phyloP scores from a whole-genome alignment of 2,113 vertebrate genomes.

The Empidonax alnorum region DNA sequence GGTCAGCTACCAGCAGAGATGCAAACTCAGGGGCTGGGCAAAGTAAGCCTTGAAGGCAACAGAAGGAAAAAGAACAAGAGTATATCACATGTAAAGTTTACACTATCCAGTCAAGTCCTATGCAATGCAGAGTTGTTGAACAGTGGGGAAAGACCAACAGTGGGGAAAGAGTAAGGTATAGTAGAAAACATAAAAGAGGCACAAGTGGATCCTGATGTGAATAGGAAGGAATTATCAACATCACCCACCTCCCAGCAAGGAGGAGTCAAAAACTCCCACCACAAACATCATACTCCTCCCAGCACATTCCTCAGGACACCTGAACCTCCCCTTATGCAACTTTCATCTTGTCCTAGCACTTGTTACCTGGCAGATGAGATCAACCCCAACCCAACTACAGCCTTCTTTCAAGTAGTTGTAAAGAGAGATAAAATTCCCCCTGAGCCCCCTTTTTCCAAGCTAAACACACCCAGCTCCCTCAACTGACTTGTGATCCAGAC shows the following conservation, averaged over 20 bases:
- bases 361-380: neutral
- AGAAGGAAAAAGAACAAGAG: neutral
- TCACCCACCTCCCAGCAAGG: neutral
- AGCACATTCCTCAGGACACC: neutral
- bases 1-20: neutral
- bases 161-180: neutral
- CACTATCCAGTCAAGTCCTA: neutral
- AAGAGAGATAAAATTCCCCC: neutral
- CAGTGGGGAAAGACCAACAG: neutral
- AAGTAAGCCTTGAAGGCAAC: neutral
- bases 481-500: neutral
- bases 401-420: neutral
- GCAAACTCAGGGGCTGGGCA: neutral
- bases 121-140: neutral
- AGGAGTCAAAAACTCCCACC: neutral
- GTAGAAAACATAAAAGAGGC: neutral
- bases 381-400: neutral
- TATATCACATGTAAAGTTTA: neutral
- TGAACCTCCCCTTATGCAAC: neutral
- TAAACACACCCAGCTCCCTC: neutral
- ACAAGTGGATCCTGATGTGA: neutral
- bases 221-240: neutral
- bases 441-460: neutral
- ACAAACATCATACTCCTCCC: neutral
- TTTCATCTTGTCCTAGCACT: neutral